These are phyloP conservation scores for Epizoanthus scotinus DNA, from an alignment of 92 coral and sea anemone species.

Conservation along the genomic window DNA sequence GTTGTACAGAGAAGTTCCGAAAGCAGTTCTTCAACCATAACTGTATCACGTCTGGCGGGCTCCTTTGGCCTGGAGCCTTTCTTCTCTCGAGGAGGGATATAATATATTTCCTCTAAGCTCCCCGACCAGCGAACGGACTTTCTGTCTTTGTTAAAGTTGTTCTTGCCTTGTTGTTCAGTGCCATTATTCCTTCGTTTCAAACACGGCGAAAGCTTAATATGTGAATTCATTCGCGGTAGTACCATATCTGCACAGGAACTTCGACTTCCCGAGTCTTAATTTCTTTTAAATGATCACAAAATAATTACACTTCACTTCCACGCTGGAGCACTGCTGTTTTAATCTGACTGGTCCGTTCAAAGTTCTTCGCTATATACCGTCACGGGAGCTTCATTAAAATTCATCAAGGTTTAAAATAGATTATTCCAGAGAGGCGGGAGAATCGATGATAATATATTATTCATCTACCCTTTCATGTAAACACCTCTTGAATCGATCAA, in stretches of 20 bases:
- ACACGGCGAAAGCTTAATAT: conserved; percentile 38
- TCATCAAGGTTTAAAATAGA: conserved; percentile 21
- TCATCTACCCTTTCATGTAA: conserved; percentile 39
- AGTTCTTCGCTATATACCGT: conserved; percentile 1
- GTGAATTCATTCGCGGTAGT: conserved; percentile 33
- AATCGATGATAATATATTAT: not conserved
- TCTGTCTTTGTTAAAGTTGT: conserved; percentile 34
- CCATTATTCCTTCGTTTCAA: conserved; percentile 18
- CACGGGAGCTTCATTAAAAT: conserved; percentile 1
- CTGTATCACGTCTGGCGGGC: conserved; percentile 12
- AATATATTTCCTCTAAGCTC: conserved; percentile 32
- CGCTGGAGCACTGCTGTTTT: not conserved
- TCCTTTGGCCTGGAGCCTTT: conserved; percentile 8
- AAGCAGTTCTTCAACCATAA: conserved; percentile 31
- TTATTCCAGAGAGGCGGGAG: not conserved
- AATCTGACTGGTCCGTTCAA: conserved; percentile 15
- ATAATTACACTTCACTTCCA: not conserved
- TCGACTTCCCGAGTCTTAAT: not conserved
- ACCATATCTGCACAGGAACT: conserved; percentile 19
- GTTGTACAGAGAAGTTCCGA: conserved; percentile 12
- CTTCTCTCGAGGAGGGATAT: conserved; percentile 35
- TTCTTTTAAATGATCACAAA: not conserved
- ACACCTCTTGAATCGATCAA: not conserved
- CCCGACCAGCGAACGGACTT: conserved; percentile 41
- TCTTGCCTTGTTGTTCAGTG: not conserved